These are phyloP conservation scores for Orestias chungarensis DNA, from an alignment of 2,797 vertebrate species.

Conservation along the genomic window DNA sequence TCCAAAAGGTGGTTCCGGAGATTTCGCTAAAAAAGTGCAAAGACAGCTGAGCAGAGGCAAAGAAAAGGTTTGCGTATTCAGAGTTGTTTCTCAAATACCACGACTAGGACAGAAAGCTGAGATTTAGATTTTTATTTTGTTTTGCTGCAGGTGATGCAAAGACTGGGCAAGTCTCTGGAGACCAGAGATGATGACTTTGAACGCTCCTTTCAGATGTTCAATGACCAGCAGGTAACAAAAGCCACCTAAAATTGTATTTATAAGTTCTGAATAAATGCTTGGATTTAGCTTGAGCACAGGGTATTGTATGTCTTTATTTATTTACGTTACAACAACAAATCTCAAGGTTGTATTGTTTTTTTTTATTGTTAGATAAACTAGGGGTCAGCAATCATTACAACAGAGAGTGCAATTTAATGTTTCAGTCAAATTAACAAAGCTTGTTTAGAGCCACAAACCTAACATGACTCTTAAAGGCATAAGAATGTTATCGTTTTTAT, in stretches of 20 bases:
- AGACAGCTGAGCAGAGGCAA: constrained; percentile 90
- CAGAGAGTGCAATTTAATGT: too few relatives aligned
- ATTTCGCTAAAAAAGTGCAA: constrained; percentile 90
- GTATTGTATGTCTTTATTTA: too few relatives aligned
- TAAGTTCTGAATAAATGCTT: not conserved
- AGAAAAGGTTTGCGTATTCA: constrained; percentile 85
- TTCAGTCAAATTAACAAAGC: too few relatives aligned
- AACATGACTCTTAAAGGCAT: too few relatives aligned
- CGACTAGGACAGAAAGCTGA: constrained; percentile 3
- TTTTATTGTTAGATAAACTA: not conserved
- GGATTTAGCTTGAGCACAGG: not conserved
- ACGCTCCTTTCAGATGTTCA: constrained; percentile 78
- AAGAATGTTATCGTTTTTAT: too few relatives aligned
- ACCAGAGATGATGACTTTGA: constrained; percentile 93
- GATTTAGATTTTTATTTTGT: not conserved
- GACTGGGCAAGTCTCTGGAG: constrained; percentile 88
- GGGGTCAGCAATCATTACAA: too few relatives aligned
- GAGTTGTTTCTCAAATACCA: not conserved
- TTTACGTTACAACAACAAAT: not conserved
- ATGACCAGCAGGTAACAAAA: constrained; percentile 88
- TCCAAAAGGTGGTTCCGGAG: constrained; percentile 81
- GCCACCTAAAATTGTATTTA: not conserved
- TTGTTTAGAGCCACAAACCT: too few relatives aligned
- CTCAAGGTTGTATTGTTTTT: not conserved
- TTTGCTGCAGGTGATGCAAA: constrained; percentile 87